These are phyloP conservation scores for Daphoenositta chrysoptera DNA, from an alignment of 2,113 vertebrate genomes.

Conservation along the genomic window DNA sequence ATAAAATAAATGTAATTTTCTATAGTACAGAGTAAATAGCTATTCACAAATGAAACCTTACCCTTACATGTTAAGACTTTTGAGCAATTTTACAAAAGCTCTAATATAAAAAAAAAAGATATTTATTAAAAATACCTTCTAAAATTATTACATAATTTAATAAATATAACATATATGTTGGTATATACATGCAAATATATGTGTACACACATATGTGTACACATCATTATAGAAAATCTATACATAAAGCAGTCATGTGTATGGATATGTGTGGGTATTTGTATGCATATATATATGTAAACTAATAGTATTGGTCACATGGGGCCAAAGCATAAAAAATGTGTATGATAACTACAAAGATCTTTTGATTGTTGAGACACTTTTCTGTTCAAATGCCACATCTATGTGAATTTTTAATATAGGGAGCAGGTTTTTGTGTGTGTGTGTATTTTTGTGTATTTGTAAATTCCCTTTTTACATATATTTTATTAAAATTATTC, in stretches of 20 bases:
- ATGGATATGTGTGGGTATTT: not conserved
- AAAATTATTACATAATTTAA: not conserved
- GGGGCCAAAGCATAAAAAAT: not conserved
- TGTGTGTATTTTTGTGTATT: not conserved
- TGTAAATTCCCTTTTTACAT: not conserved
- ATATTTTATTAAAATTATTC: not conserved
- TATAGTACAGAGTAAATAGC: not conserved
- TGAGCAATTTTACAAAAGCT: not conserved
- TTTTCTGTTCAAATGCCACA: not conserved
- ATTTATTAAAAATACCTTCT: not conserved
- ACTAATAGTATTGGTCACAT: not conserved
- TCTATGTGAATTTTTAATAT: not conserved
- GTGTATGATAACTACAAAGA: not conserved
- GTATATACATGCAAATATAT: not conserved
- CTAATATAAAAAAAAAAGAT: accelerated
- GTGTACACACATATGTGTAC: accelerated
- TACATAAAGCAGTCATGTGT: not conserved
- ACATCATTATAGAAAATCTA: not conserved
- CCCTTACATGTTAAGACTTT: not conserved
- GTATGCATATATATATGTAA: not conserved
- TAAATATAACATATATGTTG: not conserved
- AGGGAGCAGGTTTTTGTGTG: accelerated
- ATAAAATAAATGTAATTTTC: not conserved
- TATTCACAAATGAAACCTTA: not conserved
- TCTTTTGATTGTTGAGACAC: not conserved